These are phyloP conservation scores for Takifugu ocellatus DNA, from an alignment of 2,797 vertebrate genomes.

Conservation along the genomic window DNA sequence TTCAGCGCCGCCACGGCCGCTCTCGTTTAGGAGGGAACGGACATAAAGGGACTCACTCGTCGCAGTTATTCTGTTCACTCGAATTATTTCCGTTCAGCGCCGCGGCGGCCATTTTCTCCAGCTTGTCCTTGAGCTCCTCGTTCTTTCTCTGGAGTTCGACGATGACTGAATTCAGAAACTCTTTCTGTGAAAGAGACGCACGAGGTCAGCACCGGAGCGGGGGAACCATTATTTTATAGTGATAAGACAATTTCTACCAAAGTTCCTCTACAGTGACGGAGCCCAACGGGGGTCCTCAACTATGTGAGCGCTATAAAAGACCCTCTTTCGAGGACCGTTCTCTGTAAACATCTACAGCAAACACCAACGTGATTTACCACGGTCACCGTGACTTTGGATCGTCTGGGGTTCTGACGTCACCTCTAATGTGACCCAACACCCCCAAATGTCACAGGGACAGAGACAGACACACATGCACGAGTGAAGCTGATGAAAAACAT, in stretches of 20 bases:
- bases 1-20: neutral
- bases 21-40: neutral
- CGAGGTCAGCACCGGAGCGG: neutral
- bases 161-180: conserved; percentile 96
- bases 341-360: neutral
- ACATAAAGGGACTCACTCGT: conserved; percentile 71
- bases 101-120: conserved; percentile 91
- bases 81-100: conserved; percentile 89
- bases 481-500: conserved; percentile 75
- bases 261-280: neutral
- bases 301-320: conserved; percentile 31
- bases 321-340: neutral
- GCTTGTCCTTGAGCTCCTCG: conserved; percentile 84
- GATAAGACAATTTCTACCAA: neutral
- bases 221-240: neutral
- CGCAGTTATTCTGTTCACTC: conserved; percentile 81
- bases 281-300: neutral
- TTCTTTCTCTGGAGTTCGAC: conserved; percentile 94
- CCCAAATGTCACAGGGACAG: conserved; percentile 35
- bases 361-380: neutral
- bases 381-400: neutral
- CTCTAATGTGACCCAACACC: conserved; percentile 27
- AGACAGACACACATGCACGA: conserved; percentile 66
- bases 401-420: conserved; percentile 25
- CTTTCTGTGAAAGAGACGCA: conserved; percentile 76